Percentiles rank a stretch among this genome's conserved stretches.
Evolutionary conservation across 2,888 invertebrate genomes (phyloP).

Genomic region (Atrina japonica): DNA sequence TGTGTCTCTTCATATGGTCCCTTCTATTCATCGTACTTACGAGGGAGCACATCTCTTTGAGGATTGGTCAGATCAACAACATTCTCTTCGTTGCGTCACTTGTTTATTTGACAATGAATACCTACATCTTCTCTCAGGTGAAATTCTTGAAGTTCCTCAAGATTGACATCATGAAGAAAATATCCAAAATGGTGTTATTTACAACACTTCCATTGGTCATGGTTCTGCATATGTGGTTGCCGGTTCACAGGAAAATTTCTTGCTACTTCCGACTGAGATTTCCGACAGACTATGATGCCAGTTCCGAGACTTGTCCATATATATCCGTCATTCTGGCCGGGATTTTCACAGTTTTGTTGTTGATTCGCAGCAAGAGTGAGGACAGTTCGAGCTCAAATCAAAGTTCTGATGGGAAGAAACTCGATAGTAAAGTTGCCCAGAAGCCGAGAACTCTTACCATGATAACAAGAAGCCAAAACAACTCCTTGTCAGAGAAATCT

Average conservation of each 20-base stretch:
- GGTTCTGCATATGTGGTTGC: constrained; percentile 34
- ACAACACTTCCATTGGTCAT: constrained; percentile 27
- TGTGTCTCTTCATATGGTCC: constrained; percentile 34
- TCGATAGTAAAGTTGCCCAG: too few species aligned
- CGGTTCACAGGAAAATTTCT: constrained; percentile 26
- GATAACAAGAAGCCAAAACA: too few species aligned
- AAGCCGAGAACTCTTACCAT: too few species aligned
- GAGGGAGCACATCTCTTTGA: constrained; percentile 10
- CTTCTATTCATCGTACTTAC: constrained; percentile 18
- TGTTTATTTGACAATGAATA: constrained; percentile 5
- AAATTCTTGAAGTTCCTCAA: not conserved
- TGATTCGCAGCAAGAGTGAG: constrained; percentile 1
- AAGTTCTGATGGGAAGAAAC: too few species aligned
- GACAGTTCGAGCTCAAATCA: too few species aligned
- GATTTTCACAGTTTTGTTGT: constrained; percentile 27
- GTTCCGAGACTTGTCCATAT: constrained; percentile 32
- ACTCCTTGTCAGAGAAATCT: too few species aligned
- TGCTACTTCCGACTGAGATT: constrained; percentile 16
- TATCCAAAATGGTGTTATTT: constrained; percentile 23
- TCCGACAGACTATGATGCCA: constrained; percentile 21
- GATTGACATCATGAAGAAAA: constrained; percentile 8
- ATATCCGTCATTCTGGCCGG: constrained; percentile 28
- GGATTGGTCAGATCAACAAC: constrained; percentile 18
- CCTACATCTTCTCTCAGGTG: constrained; percentile 2
- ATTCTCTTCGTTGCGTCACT: constrained; percentile 17